A percentile compares a stretch with the other conserved stretches of the same genome.
Conservation (phyloP, 37 sponge, comb jelly and placozoan genomes). For the Ephydatia muelleri region DNA sequence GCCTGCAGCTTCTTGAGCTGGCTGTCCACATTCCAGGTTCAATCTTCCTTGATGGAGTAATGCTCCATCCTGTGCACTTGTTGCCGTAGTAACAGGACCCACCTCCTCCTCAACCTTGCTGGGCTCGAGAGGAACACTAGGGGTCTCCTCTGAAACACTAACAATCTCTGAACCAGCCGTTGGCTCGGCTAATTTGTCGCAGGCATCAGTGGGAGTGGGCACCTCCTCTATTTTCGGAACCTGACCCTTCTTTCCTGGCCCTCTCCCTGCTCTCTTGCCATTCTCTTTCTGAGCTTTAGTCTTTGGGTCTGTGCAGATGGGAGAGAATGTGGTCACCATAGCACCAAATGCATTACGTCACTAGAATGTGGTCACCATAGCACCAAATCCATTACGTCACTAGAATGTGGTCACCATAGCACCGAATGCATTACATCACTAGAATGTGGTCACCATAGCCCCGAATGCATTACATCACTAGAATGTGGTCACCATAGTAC, state of each 20-base stretch:
- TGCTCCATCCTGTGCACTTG: neutral
- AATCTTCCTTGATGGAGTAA: neutral
- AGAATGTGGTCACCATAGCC: no score
- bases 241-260: neutral
- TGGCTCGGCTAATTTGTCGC: neutral
- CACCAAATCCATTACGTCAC: no score
- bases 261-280: neutral
- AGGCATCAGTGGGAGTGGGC: neutral
- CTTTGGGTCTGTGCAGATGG: neutral
- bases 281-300: neutral
- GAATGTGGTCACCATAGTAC: no score
- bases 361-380: no score
- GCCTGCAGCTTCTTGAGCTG: neutral
- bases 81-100: neutral
- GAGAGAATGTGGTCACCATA: neutral
- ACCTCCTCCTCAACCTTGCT: neutral
- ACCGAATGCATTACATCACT: no score
- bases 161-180: neutral
- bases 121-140: neutral
- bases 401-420: no score
- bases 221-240: neutral
- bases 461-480: no score
- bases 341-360: neutral
- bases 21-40: neutral
- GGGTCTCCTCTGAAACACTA: neutral